Conservation (phyloP, 2,113 vertebrate genomes). For the Guaruba guarouba region DNA sequence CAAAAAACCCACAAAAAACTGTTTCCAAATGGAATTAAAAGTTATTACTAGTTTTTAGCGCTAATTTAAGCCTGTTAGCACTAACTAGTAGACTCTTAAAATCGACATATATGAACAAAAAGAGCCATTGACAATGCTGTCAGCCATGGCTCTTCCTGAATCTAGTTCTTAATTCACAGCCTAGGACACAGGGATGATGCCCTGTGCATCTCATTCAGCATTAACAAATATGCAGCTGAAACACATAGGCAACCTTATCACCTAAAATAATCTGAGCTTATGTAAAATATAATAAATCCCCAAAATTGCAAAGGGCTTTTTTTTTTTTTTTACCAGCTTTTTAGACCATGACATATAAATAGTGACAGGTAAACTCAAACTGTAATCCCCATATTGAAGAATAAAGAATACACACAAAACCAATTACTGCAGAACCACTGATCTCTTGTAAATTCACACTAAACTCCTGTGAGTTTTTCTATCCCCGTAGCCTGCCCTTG, state of each 20-base stretch:
- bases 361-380: background rate
- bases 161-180: background rate
- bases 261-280: background rate
- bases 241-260: background rate
- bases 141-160: background rate
- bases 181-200: background rate
- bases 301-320: background rate
- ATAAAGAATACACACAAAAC: background rate
- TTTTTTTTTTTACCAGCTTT: background rate
- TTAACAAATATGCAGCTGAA: background rate
- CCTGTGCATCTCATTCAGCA: background rate
- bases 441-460: background rate
- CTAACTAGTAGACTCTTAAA: background rate
- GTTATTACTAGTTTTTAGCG: background rate
- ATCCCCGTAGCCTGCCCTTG: background rate
- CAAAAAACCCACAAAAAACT: background rate
- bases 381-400: background rate
- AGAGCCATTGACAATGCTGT: background rate
- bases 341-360: background rate
- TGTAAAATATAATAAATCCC: background rate
- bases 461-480: background rate
- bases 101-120: background rate
- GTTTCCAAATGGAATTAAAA: background rate
- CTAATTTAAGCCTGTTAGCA: background rate
- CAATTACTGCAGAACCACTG: background rate